Evolutionary conservation across 35 echinoderm and acorn worm species (phyloP).

Genomic region (Acanthaster planci): DNA sequence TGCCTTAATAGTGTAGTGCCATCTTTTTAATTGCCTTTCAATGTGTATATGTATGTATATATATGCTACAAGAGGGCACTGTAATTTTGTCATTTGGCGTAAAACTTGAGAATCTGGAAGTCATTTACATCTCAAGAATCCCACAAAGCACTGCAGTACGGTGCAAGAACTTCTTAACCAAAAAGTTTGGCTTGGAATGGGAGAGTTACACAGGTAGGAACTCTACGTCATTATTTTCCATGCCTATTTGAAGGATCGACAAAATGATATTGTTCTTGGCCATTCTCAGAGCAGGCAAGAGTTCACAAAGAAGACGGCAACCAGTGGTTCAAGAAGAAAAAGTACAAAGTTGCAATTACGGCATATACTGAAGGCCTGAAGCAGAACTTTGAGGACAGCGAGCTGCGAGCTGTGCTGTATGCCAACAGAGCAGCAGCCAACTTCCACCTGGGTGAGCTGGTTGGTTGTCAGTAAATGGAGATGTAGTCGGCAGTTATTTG

Average conservation of each 20-base stretch:
- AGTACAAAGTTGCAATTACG: slow-evolving; percentile 65
- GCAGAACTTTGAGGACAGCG: slow-evolving; percentile 62
- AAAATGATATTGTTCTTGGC: not conserved
- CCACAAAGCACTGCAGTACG: too few relatives aligned
- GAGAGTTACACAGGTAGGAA: not conserved
- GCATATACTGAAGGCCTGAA: slow-evolving; percentile 86
- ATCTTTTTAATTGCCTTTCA: too few relatives aligned
- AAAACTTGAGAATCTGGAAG: too few relatives aligned
- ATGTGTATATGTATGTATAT: too few relatives aligned
- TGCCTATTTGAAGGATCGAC: not conserved
- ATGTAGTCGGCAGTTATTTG: too few relatives aligned
- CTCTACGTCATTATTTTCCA: not conserved
- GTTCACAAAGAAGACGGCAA: slow-evolving; percentile 93
- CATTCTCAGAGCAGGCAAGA: slow-evolving; percentile 46
- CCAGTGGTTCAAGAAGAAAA: slow-evolving; percentile 80
- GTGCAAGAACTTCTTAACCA: too few relatives aligned
- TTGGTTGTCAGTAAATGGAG: too few relatives aligned
- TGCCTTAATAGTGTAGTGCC: too few relatives aligned
- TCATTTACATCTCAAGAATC: too few relatives aligned
- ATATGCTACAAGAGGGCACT: too few relatives aligned
- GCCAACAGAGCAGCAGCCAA: slow-evolving; percentile 90
- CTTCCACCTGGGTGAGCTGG: slow-evolving; percentile 73
- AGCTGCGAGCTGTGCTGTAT: slow-evolving; percentile 81
- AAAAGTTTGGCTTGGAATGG: not conserved
- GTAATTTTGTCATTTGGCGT: too few relatives aligned